Conservation (phyloP, 2,888 invertebrate species). For the Cyclophora punctaria region DNA sequence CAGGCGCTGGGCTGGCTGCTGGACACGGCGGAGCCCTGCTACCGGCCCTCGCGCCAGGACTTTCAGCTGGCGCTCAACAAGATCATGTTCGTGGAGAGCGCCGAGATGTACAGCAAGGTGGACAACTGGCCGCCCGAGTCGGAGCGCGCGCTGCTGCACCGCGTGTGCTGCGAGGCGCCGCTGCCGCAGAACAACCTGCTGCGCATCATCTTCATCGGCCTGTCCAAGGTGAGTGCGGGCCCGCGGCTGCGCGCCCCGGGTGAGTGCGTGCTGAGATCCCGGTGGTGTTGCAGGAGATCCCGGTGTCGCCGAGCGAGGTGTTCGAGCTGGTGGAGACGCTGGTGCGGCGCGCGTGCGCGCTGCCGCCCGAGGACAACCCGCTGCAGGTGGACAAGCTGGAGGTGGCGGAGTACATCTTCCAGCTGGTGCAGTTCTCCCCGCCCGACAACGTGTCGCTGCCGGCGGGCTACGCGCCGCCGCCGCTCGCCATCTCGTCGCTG, state of each 20-base stretch:
- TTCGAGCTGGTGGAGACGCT: slow-evolving; percentile 91
- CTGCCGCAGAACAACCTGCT: slow-evolving; percentile 89
- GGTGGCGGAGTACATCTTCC: slow-evolving; percentile 91
- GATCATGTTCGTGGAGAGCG: slow-evolving; percentile 83
- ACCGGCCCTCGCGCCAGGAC: slow-evolving; percentile 81
- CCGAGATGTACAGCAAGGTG: slow-evolving; percentile 86
- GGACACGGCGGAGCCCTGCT: slow-evolving; percentile 84
- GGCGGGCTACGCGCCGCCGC: slow-evolving; percentile 88
- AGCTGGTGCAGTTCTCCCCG: slow-evolving; percentile 92
- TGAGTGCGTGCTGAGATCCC: too few relatives aligned
- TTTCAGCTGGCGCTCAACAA: slow-evolving; percentile 87
- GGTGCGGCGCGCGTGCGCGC: slow-evolving; percentile 87
- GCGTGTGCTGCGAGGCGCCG: slow-evolving; percentile 91
- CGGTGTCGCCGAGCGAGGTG: slow-evolving; percentile 86
- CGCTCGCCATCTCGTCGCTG: slow-evolving; percentile 90
- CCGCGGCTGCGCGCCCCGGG: too few relatives aligned
- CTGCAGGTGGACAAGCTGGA: slow-evolving; percentile 87
- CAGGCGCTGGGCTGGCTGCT: slow-evolving; percentile 93
- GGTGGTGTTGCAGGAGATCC: slow-evolving; percentile 77
- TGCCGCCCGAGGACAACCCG: slow-evolving; percentile 83
- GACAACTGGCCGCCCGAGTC: slow-evolving; percentile 95
- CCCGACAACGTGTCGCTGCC: slow-evolving; percentile 95
- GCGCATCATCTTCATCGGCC: slow-evolving; percentile 87
- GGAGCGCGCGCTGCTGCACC: slow-evolving; percentile 84
- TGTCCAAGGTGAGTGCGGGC: slow-evolving; percentile 72